Base-by-base conservation (phyloP, 2,888 invertebrate species). In the Hyles lineata region DNA sequence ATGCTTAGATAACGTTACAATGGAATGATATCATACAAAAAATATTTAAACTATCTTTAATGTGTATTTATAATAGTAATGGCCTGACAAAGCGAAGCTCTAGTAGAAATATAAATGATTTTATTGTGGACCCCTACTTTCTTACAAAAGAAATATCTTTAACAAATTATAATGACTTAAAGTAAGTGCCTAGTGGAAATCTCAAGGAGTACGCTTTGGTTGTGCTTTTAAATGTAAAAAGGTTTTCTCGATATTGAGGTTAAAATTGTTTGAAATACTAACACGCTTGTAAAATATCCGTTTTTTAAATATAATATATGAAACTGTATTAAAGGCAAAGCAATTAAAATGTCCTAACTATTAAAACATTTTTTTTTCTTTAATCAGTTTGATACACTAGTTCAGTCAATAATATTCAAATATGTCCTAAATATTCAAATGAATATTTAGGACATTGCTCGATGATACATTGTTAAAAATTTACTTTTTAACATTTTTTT, bases 71-170 rank as follows among this genome's bases (percentile, higher is more conserved):
- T 19, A 52, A 15, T 19, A 52, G 0, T 17, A 1, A 17, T 52
- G 15, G 4, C 17, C 52, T 52, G 9, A 35, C 35, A 52, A 52
- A 52, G 2, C 19, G 9, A 17, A 52, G 19, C 3, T 52, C 19
- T 15, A 50, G 15, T 50, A 1, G 9, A 50, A 3, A 50, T 50
- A 15, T 15, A 6, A 50, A 50, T 15, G 50, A 50, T 52, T 52
- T 19, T 17, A 17, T 52, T 52, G 52, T 19, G 52, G 52, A 52
- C 52, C 52, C 17, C 52, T 17, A 17, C 19, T 19, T n/a, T 55
- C 55, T n/a, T n/a, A 55, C n/a, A 55, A 55, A 55, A 55, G 55
- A 55, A 55, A 55, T 55, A 55, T 55, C 55, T n/a, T 55, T n/a
- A 55, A 55, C n/a, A 55, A n/a, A 55, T 55, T 55, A 19, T 17